A percentile compares a stretch with the other conserved stretches of the same genome.
Conservation (phyloP, 2,797 vertebrate species). For the Argya squamiceps region DNA sequence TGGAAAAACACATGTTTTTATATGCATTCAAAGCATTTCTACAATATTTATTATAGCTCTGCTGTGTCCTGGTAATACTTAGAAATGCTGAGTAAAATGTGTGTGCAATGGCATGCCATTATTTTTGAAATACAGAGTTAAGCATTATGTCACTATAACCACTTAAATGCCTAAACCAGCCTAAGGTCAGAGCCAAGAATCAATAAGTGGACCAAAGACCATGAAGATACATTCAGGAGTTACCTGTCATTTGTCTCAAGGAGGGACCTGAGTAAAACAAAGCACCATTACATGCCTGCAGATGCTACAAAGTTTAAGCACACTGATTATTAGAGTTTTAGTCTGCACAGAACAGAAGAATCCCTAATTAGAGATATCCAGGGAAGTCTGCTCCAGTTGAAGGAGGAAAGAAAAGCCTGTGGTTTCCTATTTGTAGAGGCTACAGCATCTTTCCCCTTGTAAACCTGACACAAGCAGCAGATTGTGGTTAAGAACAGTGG, state of each 20-base stretch:
- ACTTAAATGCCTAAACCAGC: neutral
- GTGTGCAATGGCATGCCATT: neutral
- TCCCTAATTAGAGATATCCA: neutral
- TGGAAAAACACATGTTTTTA: neutral
- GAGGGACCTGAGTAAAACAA: neutral
- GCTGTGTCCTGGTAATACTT: neutral
- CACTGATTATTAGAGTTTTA: neutral
- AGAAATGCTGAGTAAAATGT: neutral
- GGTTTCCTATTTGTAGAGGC: neutral
- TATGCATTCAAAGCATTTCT: neutral
- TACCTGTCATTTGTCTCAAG: neutral
- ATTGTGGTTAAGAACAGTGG: fast-evolving
- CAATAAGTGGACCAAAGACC: neutral
- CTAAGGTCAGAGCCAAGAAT: neutral
- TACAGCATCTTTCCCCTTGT: neutral
- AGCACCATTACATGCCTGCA: neutral
- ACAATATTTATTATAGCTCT: neutral
- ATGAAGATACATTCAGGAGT: neutral
- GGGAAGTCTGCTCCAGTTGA: neutral
- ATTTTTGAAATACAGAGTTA: neutral
- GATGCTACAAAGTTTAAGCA: neutral
- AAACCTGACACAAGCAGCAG: neutral
- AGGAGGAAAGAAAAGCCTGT: neutral
- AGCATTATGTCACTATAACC: neutral
- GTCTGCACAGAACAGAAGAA: neutral